Conservation (phyloP, 2,113 vertebrate genomes). For the Chlamydotis undulata region DNA sequence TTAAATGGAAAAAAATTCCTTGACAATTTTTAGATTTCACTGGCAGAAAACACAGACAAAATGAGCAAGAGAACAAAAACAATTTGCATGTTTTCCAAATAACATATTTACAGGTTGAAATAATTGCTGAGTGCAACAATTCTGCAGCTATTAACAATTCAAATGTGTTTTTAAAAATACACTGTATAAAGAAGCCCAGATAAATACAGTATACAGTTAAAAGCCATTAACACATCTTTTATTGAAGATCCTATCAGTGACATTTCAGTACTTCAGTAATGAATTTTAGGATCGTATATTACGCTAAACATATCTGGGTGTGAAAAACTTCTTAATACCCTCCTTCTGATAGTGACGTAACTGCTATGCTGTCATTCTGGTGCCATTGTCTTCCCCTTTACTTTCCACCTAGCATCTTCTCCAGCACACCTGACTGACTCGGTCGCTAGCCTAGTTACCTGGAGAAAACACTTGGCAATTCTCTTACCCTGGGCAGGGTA, state of each 20-base stretch:
- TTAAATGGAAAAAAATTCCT: neutral
- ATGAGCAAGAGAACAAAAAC: constrained; percentile 8
- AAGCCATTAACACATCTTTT: constrained; percentile 4
- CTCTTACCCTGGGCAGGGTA: neutral
- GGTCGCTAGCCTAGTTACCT: neutral
- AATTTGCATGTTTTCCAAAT: constrained; percentile 53
- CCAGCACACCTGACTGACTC: neutral
- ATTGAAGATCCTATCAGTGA: neutral
- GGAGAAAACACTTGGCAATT: neutral
- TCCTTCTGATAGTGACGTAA: neutral
- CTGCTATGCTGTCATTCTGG: constrained; percentile 9
- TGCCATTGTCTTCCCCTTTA: neutral
- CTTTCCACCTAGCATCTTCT: neutral
- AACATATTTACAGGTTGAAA: constrained; percentile 52
- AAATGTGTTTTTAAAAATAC: constrained; percentile 29
- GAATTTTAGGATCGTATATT: neutral
- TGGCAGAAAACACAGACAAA: constrained; percentile 48
- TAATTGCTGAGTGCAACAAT: constrained; percentile 54
- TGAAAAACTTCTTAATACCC: neutral
- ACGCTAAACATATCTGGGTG: neutral
- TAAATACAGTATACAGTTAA: constrained; percentile 34
- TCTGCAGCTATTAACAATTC: constrained; percentile 54
- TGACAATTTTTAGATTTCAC: constrained; percentile 16
- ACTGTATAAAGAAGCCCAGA: neutral
- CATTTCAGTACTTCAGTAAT: constrained; percentile 12